phyloP scores from a whole-genome alignment of 2,888 invertebrate genomes.

The Hirtodrosophila alboralis region DNA sequence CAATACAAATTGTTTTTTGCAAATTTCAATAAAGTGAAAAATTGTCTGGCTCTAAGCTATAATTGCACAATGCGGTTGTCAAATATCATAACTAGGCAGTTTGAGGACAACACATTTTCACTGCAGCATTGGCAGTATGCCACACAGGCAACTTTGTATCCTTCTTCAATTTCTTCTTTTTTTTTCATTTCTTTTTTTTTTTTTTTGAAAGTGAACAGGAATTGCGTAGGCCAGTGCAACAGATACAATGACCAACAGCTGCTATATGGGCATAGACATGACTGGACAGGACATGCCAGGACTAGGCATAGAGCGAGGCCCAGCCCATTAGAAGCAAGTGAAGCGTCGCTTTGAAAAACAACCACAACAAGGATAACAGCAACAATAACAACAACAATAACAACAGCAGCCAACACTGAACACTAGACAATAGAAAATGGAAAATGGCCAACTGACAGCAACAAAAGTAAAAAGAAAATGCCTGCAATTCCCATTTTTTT shows the following conservation, averaged over 20 bases:
- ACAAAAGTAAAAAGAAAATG: conserved; percentile 12
- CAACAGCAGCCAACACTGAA: conserved; percentile 27
- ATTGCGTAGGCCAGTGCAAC: conserved; percentile 50
- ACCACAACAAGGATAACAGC: conserved; percentile 6
- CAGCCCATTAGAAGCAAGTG: conserved; percentile 32
- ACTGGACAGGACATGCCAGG: conserved; percentile 19
- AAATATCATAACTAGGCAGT: conserved; percentile 37
- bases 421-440: conserved; percentile 22
- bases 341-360: conserved; percentile 23
- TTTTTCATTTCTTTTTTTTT: no score
- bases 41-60: conserved; percentile 17
- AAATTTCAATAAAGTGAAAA: conserved; percentile 20
- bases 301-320: no score
- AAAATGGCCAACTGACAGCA: conserved; percentile 30
- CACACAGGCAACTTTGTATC: no score
- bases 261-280: not conserved
- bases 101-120: conserved; percentile 18
- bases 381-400: conserved; percentile 22
- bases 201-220: no score
- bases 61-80: conserved; percentile 26
- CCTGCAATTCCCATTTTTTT: conserved; percentile 4
- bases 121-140: conserved; percentile 16
- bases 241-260: conserved; percentile 45
- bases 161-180: no score
- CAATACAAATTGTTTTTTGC: no score